Conservation (phyloP, 2,888 invertebrate species). For the Thereva unica region DNA sequence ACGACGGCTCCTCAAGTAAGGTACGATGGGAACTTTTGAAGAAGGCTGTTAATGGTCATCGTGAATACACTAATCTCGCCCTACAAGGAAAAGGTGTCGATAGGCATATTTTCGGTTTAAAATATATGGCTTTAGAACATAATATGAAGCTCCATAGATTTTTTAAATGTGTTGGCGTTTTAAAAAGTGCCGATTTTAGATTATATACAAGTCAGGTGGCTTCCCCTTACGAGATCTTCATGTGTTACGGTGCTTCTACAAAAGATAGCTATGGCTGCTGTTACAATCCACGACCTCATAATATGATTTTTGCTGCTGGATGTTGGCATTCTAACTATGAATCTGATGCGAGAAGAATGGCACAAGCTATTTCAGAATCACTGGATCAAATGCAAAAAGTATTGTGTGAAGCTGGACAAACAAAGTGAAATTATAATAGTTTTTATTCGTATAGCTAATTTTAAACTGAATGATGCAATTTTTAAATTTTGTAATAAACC, state of each 20-base stretch:
- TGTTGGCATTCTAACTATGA: conserved; percentile 67
- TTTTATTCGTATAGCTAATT: too few species aligned
- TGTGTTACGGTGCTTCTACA: conserved; percentile 89
- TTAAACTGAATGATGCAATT: too few species aligned
- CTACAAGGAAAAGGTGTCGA: conserved; percentile 81
- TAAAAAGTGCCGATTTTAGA: conserved; percentile 75
- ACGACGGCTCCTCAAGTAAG: conserved; percentile 60
- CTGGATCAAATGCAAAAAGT: conserved; percentile 72
- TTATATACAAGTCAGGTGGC: conserved; percentile 91
- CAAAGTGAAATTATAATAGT: too few species aligned
- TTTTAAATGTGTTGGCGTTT: conserved; percentile 72
- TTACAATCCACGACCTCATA: conserved; percentile 83
- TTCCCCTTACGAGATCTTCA: conserved; percentile 77
- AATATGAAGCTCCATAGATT: conserved; percentile 74
- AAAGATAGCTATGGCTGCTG: conserved; percentile 91
- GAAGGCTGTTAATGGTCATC: conserved; percentile 78
- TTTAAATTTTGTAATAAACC: too few species aligned
- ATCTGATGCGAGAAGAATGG: conserved; percentile 62
- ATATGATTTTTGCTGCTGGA: conserved; percentile 76
- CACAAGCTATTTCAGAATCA: conserved; percentile 61
- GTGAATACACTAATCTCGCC: conserved; percentile 68
- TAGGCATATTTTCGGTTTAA: conserved; percentile 87
- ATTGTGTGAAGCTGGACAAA: conserved; percentile 55
- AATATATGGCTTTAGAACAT: conserved; percentile 78
- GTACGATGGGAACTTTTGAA: conserved; percentile 70